Base-by-base conservation (phyloP, 1,140 invertebrate species). In the Agraylea sexmaculata region DNA sequence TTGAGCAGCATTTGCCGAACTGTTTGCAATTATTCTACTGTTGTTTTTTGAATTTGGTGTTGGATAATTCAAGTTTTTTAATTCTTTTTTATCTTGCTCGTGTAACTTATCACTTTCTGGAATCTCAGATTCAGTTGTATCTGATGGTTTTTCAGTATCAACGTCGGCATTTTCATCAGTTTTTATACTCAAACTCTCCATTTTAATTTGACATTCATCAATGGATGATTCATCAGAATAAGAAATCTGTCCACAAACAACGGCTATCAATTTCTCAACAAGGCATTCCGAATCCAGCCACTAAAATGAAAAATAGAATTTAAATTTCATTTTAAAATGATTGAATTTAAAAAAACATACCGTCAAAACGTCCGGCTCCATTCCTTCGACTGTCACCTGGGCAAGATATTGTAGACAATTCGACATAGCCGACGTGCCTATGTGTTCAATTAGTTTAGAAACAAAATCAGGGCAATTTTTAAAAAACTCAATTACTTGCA, bases 371-470 rank as follows among this genome's bases (percentile, higher is more conserved):
- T 82, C 83, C 60, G 78, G 72, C 53, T 81, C 75, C 60, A 80
- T 75, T 53, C 86, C 80, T 45, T 66, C 67, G 41, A 77, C 81
- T 58, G 89, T 84, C 29, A 93, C 77, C 60, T 85, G 78, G 30
- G 86, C 87, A 54, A 93, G 74, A 62, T 88, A 83, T 46, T 90
- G 74, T 47, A 93, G 75, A 42, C 93, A 74, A 74, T 96, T 91
- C 76, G 92, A 92, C 52, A 96, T 88, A 47, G 92, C 88, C 12
- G 90, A 95, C 21, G 90, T 94, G 51, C 87, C 80, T 51, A 96
- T 75, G 66, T 96, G 91, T 52, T 82, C 76, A 46, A 94, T 67
- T 49, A 94, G 69, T 53, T 83, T 72, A 49, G 82, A 74, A 56
- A 96, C 73, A 72, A 93, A 92, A 59, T 84, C 81, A 46, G 80